Conservation (phyloP, 2,888 invertebrate genomes). For the Rutpela maculata region DNA sequence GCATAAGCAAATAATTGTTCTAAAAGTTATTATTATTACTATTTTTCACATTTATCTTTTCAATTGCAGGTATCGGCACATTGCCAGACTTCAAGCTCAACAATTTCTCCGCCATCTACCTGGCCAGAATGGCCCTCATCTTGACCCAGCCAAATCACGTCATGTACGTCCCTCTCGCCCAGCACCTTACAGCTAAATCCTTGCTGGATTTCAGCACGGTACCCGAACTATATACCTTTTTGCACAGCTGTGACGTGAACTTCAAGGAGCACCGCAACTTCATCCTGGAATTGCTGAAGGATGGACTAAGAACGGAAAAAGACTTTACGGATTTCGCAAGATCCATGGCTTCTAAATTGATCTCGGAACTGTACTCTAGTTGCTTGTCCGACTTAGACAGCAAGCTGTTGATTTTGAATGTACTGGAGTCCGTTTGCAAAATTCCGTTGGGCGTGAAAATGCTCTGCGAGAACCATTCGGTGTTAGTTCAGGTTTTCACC, state of each 20-base stretch:
- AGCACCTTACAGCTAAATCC: conserved; percentile 77
- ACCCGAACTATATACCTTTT: conserved; percentile 91
- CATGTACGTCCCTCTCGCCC: conserved; percentile 83
- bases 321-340: conserved; percentile 86
- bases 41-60: conserved; percentile 6
- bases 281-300: conserved; percentile 84
- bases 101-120: conserved; percentile 78
- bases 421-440: conserved; percentile 79
- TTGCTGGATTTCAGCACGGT: conserved; percentile 85
- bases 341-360: conserved; percentile 85
- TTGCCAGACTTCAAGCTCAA: conserved; percentile 68
- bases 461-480: conserved; percentile 81
- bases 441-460: conserved; percentile 81
- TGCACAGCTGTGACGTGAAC: conserved; percentile 86
- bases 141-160: conserved; percentile 85
- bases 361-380: conserved; percentile 83
- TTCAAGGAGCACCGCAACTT: conserved; percentile 83
- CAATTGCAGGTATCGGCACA: conserved; percentile 59
- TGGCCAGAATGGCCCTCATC: conserved; percentile 83
- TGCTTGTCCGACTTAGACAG: conserved; percentile 79
- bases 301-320: conserved; percentile 84
- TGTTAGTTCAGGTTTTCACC: conserved; percentile 82
- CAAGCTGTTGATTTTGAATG: conserved; percentile 81
- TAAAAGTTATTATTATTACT: too few species aligned
- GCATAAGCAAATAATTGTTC: too few species aligned